Evolutionary conservation across 1,140 invertebrate species (phyloP).

Genomic region (Drosophila kepulauana): DNA sequence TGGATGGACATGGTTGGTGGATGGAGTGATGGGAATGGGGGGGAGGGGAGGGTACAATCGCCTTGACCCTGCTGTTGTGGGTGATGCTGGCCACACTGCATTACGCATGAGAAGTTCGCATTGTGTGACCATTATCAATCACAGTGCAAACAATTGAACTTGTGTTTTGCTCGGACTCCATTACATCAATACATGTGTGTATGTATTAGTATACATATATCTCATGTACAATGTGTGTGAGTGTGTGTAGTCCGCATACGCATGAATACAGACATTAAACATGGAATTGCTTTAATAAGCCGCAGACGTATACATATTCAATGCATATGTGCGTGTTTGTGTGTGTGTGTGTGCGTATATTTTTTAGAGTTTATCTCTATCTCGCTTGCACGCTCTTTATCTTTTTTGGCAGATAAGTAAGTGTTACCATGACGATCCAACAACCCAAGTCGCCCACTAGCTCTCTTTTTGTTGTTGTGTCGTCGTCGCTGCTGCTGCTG

Average conservation of each 20-base stretch:
- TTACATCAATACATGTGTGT: background rate
- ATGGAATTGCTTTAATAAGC: slow-evolving; percentile 69
- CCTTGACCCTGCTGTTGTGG: too few species aligned
- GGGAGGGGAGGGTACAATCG: too few species aligned
- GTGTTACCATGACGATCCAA: slow-evolving; percentile 46
- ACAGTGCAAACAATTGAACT: too few species aligned
- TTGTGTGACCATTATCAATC: too few species aligned
- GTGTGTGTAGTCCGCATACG: slow-evolving; percentile 53
- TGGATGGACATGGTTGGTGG: too few species aligned
- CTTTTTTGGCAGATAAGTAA: slow-evolving; percentile 36
- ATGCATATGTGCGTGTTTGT: background rate
- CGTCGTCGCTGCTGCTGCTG: slow-evolving; percentile 10
- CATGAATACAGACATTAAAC: slow-evolving; percentile 52
- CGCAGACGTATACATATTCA: background rate
- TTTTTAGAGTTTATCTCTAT: slow-evolving; percentile 9
- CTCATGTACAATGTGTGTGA: slow-evolving; percentile 14
- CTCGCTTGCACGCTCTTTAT: slow-evolving; percentile 21
- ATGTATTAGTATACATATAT: slow-evolving; percentile 9
- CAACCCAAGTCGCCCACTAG: slow-evolving; percentile 33
- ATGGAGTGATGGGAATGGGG: too few species aligned
- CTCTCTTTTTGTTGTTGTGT: slow-evolving; percentile 22
- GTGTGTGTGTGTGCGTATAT: background rate
- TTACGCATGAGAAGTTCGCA: too few species aligned
- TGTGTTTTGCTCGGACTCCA: too few species aligned
- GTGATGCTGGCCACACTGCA: too few species aligned